Evolutionary conservation across 2,113 vertebrate species (phyloP).

Genomic region (Brachyistius frenatus): DNA sequence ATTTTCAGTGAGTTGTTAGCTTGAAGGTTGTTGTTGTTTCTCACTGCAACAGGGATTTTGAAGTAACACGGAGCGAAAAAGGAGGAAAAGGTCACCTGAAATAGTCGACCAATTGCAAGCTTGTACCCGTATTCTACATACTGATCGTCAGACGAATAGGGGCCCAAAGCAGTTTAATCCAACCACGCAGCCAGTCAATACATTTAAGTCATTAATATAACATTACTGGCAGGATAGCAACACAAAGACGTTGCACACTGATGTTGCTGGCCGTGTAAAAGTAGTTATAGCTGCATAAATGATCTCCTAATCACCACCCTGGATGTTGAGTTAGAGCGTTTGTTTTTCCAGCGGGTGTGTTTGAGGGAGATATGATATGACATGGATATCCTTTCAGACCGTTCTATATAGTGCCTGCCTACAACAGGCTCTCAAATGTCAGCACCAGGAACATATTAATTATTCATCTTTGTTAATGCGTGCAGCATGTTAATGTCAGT

Average conservation of each 20-base stretch:
- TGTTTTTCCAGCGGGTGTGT: constrained; percentile 18
- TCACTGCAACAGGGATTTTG: too few relatives aligned
- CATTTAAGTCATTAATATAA: constrained; percentile 36
- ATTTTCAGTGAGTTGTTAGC: too few relatives aligned
- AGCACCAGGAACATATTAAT: constrained; percentile 19
- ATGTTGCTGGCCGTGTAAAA: constrained; percentile 29
- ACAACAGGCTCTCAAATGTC: constrained; percentile 23
- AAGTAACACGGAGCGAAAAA: too few relatives aligned
- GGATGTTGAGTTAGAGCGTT: neutral
- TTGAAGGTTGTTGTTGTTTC: too few relatives aligned
- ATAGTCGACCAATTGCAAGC: too few relatives aligned
- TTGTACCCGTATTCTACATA: too few relatives aligned
- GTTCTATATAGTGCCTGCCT: constrained; percentile 4
- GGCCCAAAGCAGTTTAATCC: constrained; percentile 3
- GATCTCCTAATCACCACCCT: constrained; percentile 10
- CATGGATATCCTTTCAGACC: neutral
- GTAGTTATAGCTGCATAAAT: constrained; percentile 8
- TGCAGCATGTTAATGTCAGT: constrained; percentile 17
- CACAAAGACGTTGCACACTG: constrained; percentile 18
- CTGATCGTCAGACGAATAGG: neutral
- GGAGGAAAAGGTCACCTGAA: too few relatives aligned
- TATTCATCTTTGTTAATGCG: constrained; percentile 36
- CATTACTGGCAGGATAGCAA: constrained; percentile 4
- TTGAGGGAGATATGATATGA: constrained; percentile 36
- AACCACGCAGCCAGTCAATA: constrained; percentile 14